Conservation (phyloP, 2,113 vertebrate genomes). For the Triplophysa tibetana region DNA sequence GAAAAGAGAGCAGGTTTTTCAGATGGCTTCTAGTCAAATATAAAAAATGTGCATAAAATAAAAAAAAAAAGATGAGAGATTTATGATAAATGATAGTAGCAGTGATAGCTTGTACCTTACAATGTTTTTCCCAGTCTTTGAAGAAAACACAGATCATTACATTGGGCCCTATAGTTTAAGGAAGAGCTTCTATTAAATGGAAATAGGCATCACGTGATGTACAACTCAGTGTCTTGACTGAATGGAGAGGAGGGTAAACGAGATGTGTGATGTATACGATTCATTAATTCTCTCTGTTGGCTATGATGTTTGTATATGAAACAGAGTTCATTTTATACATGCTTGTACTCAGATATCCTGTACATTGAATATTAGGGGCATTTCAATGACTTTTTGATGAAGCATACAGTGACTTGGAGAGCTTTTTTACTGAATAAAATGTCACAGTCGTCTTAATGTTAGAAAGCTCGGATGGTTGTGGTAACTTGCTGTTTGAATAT, state of each 20-base stretch:
- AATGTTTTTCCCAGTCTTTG: background rate
- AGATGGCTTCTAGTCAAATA: background rate
- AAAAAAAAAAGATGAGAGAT: background rate
- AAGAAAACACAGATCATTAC: conserved; percentile 11
- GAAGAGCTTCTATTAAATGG: conserved; percentile 1
- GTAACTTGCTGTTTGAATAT: background rate
- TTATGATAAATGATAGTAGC: background rate
- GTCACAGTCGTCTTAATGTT: conserved; percentile 6
- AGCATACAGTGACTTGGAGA: background rate
- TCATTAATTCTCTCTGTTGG: conserved; percentile 35
- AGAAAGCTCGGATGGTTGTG: background rate
- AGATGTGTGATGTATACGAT: conserved; percentile 4
- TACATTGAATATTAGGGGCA: background rate
- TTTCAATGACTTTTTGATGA: background rate
- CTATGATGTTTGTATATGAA: conserved; percentile 24
- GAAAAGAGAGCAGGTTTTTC: background rate
- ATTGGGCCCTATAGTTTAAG: conserved; percentile 20
- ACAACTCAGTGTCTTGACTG: conserved; percentile 18
- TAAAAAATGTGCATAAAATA: background rate
- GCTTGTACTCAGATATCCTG: conserved; percentile 3
- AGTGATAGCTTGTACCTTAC: background rate
- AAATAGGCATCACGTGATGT: conserved; percentile 11
- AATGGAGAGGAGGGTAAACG: conserved; percentile 47
- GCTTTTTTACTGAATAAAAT: background rate
- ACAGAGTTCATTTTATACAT: background rate